Percentiles rank a stretch among this genome's conserved stretches.
These are phyloP conservation scores for Heloderma charlesbogerti DNA, from an alignment of 2,113 vertebrate genomes.

Conservation along the genomic window DNA sequence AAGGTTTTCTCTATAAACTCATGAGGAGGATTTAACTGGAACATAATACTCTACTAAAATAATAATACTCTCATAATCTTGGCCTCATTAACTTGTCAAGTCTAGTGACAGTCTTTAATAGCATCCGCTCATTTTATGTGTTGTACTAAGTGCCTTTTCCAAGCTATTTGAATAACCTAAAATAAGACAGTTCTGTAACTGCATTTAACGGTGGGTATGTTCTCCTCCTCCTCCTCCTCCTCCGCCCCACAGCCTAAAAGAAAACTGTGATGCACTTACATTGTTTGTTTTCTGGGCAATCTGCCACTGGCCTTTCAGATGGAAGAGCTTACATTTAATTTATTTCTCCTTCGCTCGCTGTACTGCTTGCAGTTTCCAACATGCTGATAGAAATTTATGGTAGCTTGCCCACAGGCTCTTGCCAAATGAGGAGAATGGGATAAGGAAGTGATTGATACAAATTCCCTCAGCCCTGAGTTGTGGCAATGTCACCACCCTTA, in stretches of 20 bases:
- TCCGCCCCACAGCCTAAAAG: not conserved
- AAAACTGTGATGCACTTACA: slow-evolving; percentile 12
- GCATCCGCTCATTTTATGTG: slow-evolving; percentile 58
- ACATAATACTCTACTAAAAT: slow-evolving; percentile 73
- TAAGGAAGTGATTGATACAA: not conserved
- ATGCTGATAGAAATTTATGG: not conserved
- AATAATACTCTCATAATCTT: slow-evolving; percentile 68
- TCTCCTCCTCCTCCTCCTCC: not conserved
- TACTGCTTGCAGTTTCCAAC: slow-evolving; percentile 28
- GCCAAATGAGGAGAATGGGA: not conserved
- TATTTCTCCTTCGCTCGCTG: slow-evolving; percentile 36
- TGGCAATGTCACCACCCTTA: not conserved
- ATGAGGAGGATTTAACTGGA: slow-evolving; percentile 59
- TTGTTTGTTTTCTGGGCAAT: slow-evolving; percentile 43
- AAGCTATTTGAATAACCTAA: slow-evolving; percentile 42
- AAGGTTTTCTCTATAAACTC: slow-evolving; percentile 65
- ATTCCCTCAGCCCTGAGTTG: slow-evolving; percentile 10
- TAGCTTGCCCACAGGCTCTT: not conserved
- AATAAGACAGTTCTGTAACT: slow-evolving; percentile 48
- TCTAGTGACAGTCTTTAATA: slow-evolving; percentile 65
- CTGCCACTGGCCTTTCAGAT: slow-evolving; percentile 26
- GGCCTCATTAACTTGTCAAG: slow-evolving; percentile 72
- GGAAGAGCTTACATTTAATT: slow-evolving; percentile 7
- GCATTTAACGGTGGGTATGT: slow-evolving; percentile 46
- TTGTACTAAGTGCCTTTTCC: slow-evolving; percentile 62